Conservation (phyloP, 2,888 invertebrate genomes). For the Leptopterna dolabrata region DNA sequence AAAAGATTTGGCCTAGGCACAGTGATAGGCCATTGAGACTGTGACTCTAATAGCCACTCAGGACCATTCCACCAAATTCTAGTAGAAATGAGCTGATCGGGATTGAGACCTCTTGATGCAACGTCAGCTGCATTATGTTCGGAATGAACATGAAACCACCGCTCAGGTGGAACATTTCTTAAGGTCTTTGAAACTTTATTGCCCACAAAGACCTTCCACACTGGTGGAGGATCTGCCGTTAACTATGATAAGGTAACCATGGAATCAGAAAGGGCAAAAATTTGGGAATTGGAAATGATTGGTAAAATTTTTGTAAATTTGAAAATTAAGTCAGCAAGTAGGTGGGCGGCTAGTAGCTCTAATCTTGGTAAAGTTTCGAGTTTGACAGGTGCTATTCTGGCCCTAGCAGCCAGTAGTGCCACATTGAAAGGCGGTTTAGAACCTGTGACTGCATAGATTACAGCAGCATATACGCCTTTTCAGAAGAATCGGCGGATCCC, state of each 20-base stretch:
- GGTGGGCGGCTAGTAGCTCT: background rate
- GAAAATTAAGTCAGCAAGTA: background rate
- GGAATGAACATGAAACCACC: constrained; percentile 7
- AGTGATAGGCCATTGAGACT: background rate
- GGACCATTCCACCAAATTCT: constrained; percentile 34
- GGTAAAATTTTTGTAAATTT: background rate
- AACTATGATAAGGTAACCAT: background rate
- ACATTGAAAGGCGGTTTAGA: background rate
- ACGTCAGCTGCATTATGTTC: background rate
- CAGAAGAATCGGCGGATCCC: constrained; percentile 19
- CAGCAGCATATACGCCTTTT: background rate
- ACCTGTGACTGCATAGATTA: background rate
- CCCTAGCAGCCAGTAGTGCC: background rate
- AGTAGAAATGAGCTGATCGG: background rate
- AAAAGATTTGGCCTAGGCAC: background rate
- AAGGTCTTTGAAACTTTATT: constrained; percentile 17
- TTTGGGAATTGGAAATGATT: background rate
- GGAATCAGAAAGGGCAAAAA: background rate
- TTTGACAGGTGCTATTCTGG: background rate
- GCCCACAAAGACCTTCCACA: constrained; percentile 22
- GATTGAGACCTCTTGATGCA: background rate
- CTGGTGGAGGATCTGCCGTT: background rate
- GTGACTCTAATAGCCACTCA: background rate
- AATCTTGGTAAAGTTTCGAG: background rate
- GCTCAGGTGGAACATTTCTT: background rate